Evolutionary conservation across 1,140 invertebrate species (phyloP), one percentile per base, ranked within the genome.

Genomic region (Contarinia nasturtii): DNA sequence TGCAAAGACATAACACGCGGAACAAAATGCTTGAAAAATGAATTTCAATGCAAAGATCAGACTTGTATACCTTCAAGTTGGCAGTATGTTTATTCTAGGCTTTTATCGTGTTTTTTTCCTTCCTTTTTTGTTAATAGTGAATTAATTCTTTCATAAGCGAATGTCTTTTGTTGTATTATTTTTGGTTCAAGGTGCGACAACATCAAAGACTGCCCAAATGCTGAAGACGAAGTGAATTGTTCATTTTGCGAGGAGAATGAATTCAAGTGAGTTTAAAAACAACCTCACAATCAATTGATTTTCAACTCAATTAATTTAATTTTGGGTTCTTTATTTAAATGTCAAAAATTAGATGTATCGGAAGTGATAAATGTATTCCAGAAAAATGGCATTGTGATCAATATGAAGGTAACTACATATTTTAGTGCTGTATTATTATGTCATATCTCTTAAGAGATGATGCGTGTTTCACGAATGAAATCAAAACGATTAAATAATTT

Each of bases 361-460:
- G 59, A 5, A 64, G 70, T 55, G 80, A 81, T 1, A 69, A 69
- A 46, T 79, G 78, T 58, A 82, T 90, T 19, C 72, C 75, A 1
- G 76, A 78, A 46, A 67, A 71, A 19, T 84, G 76, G 70, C 65
- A 78, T 7, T 93, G 89, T 56, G 86, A 93, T 58, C 77, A 77
- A 12, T 79, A 85, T 58, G 65, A 27, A 27, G 27, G 27, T 27
- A 27, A 27, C n/a, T 27, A 3, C 27, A 10, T 27, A 27, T 3
- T 27, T 5, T 27, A 5, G 3, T 10, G 27, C 3, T 27, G 3
- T 27, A 5, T 27, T 27, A 27, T 27, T 3, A 27, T 27, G 3
- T 27, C 27, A n/a, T n/a, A n/a, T n/a, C n/a, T n/a, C n/a, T n/a
- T n/a, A n/a, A n/a, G n/a, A n/a, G n/a, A n/a, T n/a, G n/a, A n/a